phyloP scores from a whole-genome alignment of 2,888 invertebrate genomes.

The Drosophila pseudotalamancana region DNA sequence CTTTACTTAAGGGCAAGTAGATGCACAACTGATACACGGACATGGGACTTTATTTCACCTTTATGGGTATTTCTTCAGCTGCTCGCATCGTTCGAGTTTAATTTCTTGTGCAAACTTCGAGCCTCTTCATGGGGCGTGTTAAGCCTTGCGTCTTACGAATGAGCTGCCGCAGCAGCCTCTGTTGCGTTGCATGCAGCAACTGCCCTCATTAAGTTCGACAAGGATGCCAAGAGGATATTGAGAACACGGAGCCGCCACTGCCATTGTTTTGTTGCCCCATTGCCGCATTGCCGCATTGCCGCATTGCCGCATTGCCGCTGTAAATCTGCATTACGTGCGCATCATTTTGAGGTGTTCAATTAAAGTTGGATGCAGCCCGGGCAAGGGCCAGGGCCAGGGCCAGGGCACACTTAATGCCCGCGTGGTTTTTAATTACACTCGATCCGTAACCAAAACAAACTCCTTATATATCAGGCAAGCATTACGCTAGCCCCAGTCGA shows the following conservation, averaged over 20 bases:
- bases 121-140: slow-evolving; percentile 59
- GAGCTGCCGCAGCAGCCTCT: slow-evolving; percentile 18
- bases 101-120: slow-evolving; percentile 78
- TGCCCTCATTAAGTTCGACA: slow-evolving; percentile 69
- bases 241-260: slow-evolving; percentile 24
- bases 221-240: slow-evolving; percentile 52
- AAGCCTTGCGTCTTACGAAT: slow-evolving; percentile 29
- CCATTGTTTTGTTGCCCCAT: slow-evolving; percentile 47
- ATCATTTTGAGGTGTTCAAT: slow-evolving; percentile 81
- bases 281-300: slow-evolving; percentile 54
- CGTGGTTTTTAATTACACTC: slow-evolving; percentile 47
- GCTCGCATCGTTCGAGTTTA: slow-evolving; percentile 52
- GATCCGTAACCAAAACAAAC: not conserved
- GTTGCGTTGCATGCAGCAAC: slow-evolving; percentile 49
- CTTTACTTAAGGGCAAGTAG: slow-evolving; percentile 81
- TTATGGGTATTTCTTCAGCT: slow-evolving; percentile 51
- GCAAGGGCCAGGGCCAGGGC: slow-evolving; percentile 19
- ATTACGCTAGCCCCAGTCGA: not conserved
- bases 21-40: slow-evolving; percentile 76
- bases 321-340: slow-evolving; percentile 78
- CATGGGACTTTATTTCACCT: slow-evolving; percentile 63
- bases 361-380: slow-evolving; percentile 46
- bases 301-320: slow-evolving; percentile 49
- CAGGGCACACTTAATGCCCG: slow-evolving; percentile 42
- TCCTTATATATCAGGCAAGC: not conserved